phyloP scores from a whole-genome alignment of 2,797 vertebrate species.

The Pangasius djambal region DNA sequence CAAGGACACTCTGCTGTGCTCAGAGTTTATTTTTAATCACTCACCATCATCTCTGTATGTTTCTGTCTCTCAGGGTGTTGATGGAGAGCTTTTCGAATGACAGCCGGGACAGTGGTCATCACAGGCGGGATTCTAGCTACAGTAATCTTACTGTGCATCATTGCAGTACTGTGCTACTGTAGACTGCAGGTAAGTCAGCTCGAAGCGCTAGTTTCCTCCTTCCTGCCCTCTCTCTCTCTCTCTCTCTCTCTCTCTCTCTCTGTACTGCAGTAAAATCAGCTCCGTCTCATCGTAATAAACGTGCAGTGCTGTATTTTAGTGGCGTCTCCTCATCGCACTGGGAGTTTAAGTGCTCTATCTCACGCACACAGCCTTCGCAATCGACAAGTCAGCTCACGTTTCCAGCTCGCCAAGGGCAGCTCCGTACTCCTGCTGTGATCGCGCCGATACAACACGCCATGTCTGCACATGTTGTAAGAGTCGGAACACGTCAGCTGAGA shows the following conservation, averaged over 20 bases:
- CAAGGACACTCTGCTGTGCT: background rate
- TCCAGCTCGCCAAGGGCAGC: background rate
- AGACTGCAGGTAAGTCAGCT: constrained; percentile 86
- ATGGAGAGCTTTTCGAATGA: constrained; percentile 99
- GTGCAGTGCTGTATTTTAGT: constrained; percentile 16
- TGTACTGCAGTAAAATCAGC: constrained; percentile 19
- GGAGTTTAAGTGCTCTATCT: background rate
- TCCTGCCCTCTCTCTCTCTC: background rate
- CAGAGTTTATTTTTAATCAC: background rate
- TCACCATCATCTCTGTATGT: background rate
- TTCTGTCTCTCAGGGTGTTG: constrained; percentile 73
- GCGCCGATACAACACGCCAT: background rate
- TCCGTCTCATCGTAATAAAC: background rate
- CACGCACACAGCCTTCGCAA: background rate
- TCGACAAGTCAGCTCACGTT: background rate
- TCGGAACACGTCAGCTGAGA: constrained; percentile 3
- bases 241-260: constrained; percentile 13
- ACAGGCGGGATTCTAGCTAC: constrained; percentile 99
- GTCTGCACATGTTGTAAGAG: background rate
- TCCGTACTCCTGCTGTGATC: background rate
- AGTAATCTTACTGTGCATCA: constrained; percentile 96
- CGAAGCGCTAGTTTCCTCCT: background rate
- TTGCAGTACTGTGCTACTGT: constrained; percentile 97
- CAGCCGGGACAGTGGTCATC: constrained; percentile 99
- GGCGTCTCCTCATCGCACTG: background rate